Conservation (phyloP, 2,113 vertebrate species). For the Neolamprologus ventralis region DNA sequence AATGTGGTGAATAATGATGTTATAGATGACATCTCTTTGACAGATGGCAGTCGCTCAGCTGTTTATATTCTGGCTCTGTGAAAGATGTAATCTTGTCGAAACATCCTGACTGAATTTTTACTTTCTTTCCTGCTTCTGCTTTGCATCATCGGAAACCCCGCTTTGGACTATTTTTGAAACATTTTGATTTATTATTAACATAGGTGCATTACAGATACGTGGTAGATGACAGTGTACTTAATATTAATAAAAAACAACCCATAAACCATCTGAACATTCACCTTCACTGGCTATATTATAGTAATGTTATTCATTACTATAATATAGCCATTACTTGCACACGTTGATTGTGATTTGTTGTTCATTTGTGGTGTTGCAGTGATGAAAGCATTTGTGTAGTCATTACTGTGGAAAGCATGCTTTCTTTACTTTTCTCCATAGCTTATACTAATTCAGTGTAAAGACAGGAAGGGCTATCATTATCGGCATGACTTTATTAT, state of each 20-base stretch:
- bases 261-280: neutral
- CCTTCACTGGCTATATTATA: neutral
- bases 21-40: neutral
- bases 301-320: neutral
- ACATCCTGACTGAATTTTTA: neutral
- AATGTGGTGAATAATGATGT: neutral
- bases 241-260: neutral
- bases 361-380: neutral
- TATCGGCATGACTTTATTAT: neutral
- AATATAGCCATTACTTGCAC: neutral
- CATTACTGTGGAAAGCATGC: neutral
- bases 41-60: neutral
- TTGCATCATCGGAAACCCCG: neutral
- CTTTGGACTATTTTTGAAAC: neutral
- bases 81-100: neutral
- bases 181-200: neutral
- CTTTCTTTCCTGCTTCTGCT: neutral
- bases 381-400: neutral
- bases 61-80: neutral
- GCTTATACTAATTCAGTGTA: neutral
- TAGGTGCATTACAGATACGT: neutral
- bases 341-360: neutral
- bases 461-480: neutral
- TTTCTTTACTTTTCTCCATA: neutral
- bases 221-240: neutral